Evolutionary conservation across 2,797 vertebrate genomes (phyloP).

Genomic region (Chelon labrosus): DNA sequence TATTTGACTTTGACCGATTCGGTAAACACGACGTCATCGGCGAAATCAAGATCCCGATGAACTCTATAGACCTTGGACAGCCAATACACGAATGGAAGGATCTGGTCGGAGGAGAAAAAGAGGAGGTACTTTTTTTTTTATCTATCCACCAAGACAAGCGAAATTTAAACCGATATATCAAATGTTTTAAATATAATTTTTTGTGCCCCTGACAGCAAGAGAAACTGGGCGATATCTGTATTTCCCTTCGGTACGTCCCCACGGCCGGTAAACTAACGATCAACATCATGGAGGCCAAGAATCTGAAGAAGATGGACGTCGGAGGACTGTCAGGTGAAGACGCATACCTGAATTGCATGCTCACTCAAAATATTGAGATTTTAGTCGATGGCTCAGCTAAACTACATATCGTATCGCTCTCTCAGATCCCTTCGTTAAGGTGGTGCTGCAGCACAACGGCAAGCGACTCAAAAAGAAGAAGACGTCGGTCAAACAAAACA

Average conservation of each 20-base stretch:
- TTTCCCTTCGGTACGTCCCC: conserved; percentile 93
- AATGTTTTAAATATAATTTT: background rate
- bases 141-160: accelerated
- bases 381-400: background rate
- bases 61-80: conserved; percentile 86
- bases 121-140: conserved; percentile 80
- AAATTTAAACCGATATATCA: background rate
- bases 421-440: conserved; percentile 92
- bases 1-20: conserved; percentile 94
- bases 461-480: conserved; percentile 95
- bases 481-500: conserved; percentile 94
- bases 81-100: conserved; percentile 89
- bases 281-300: conserved; percentile 93
- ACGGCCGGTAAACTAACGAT: conserved; percentile 92
- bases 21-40: conserved; percentile 93
- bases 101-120: conserved; percentile 87
- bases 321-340: conserved; percentile 90
- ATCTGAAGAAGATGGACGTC: conserved; percentile 94
- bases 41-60: conserved; percentile 91
- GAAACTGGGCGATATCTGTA: conserved; percentile 92
- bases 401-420: background rate
- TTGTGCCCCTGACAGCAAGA: conserved; percentile 83
- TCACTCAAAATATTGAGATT: background rate
- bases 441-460: conserved; percentile 91
- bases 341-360: background rate